Conservation (phyloP, 2,113 vertebrate species). For the Bambusicola thoracicus region DNA sequence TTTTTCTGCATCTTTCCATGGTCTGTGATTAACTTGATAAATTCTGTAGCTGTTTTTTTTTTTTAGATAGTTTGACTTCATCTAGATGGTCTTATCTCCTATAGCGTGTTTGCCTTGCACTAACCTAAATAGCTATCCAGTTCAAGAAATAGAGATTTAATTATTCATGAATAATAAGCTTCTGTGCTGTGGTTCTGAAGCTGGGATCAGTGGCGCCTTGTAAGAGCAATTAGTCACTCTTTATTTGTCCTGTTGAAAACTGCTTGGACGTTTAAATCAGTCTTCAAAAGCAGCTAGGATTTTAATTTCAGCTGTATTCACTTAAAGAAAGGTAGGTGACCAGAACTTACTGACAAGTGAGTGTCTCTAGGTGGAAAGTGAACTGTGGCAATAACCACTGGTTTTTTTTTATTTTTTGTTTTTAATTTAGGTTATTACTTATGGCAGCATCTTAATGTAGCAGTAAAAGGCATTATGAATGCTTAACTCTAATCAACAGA, state of each 20-base stretch:
- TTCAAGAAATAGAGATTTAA: background rate
- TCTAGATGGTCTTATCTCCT: background rate
- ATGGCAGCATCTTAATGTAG: background rate
- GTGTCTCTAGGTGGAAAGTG: background rate
- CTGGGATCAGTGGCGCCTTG: background rate
- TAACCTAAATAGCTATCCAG: background rate
- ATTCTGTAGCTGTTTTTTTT: background rate
- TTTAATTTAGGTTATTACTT: background rate
- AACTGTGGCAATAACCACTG: background rate
- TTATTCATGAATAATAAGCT: background rate
- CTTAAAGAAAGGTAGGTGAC: background rate
- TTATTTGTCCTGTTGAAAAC: background rate
- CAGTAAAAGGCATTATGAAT: background rate
- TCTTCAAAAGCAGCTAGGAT: background rate
- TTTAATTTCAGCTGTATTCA: background rate
- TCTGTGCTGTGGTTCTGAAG: background rate
- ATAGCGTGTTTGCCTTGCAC: background rate
- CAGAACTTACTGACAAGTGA: background rate
- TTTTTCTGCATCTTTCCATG: background rate
- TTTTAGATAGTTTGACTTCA: background rate
- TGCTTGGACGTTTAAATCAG: background rate
- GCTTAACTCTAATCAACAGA: background rate
- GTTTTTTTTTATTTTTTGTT: background rate
- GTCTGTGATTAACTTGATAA: background rate
- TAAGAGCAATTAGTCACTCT: background rate